Conservation (phyloP, 1,140 invertebrate species). For the Drosophila yakuba region DNA sequence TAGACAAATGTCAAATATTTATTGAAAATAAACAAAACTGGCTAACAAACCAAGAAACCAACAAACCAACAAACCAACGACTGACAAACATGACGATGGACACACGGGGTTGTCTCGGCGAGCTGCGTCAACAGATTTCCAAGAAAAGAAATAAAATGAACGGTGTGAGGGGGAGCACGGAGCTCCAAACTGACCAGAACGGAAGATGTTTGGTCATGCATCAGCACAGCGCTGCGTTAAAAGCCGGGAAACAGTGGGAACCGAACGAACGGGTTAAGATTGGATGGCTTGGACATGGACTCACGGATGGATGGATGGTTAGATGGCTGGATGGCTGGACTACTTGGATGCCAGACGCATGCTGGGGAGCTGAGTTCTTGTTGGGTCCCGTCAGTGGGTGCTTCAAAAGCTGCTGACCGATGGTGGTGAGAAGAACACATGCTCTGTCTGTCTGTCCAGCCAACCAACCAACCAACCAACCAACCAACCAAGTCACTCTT, state of each 20-base stretch:
- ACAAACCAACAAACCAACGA: slow-evolving; percentile 66
- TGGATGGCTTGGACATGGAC: slow-evolving; percentile 23
- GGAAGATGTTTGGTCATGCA: slow-evolving; percentile 82
- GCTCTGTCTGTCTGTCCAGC: slow-evolving; percentile 26
- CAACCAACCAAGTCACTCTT: not conserved
- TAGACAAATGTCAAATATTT: slow-evolving; percentile 83
- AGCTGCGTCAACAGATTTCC: slow-evolving; percentile 68
- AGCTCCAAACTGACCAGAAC: slow-evolving; percentile 78
- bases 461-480: not conserved
- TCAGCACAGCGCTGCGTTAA: slow-evolving; percentile 62
- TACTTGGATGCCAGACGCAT: slow-evolving; percentile 21
- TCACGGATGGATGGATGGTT: slow-evolving; percentile 46
- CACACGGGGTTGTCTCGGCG: slow-evolving; percentile 15
- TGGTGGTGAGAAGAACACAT: slow-evolving; percentile 49
- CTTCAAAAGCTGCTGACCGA: slow-evolving; percentile 71
- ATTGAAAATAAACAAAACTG: slow-evolving; percentile 76
- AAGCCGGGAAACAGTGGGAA: slow-evolving; percentile 59
- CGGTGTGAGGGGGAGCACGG: slow-evolving; percentile 23
- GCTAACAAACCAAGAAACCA: slow-evolving; percentile 64
- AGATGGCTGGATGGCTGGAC: slow-evolving; percentile 17
- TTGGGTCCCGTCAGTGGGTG: slow-evolving; percentile 62
- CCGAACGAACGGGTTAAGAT: slow-evolving; percentile 32
- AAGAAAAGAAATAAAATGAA: slow-evolving; percentile 79
- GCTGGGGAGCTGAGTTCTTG: slow-evolving; percentile 24
- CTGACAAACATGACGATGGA: slow-evolving; percentile 70